phyloP scores from a whole-genome alignment of 2,113 vertebrate species.

The Syngnathus floridae region DNA sequence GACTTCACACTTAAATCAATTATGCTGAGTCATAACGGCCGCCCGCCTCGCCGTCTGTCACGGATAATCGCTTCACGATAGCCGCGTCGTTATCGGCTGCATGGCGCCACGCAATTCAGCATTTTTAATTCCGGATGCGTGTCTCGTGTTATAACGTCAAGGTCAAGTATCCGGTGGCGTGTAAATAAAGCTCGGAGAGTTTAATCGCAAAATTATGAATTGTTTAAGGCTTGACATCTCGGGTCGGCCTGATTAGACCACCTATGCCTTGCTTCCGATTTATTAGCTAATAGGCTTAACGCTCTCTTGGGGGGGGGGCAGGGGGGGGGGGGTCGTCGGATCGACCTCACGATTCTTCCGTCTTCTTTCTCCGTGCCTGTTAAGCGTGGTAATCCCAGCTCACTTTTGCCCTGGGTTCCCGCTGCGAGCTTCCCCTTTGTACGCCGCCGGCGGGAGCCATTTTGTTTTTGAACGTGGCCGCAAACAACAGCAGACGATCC shows the following conservation, averaged over 20 bases:
- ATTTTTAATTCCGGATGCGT: slow-evolving; percentile 11
- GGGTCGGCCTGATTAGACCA: slow-evolving; percentile 53
- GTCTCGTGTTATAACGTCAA: background rate
- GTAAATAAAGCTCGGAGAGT: background rate
- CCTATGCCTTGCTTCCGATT: slow-evolving; percentile 56
- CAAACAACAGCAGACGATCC: background rate
- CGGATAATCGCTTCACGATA: slow-evolving; percentile 36
- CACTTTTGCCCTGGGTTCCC: background rate
- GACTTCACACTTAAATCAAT: slow-evolving; percentile 23
- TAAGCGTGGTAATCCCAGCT: slow-evolving; percentile 14
- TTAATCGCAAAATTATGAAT: too few species aligned
- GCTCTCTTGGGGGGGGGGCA: slow-evolving; percentile 43
- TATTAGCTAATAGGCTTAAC: slow-evolving; percentile 63
- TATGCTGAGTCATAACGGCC: slow-evolving; percentile 24
- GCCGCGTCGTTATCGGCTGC: slow-evolving; percentile 12
- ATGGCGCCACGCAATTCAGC: slow-evolving; percentile 14
- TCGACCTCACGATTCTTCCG: slow-evolving; percentile 8
- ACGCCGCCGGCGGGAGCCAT: slow-evolving; percentile 1
- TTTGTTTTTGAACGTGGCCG: slow-evolving; percentile 6
- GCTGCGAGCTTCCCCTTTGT: background rate
- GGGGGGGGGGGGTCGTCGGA: background rate
- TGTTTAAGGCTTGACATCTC: slow-evolving; percentile 40
- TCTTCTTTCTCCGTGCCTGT: slow-evolving; percentile 11
- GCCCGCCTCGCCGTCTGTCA: slow-evolving; percentile 19
- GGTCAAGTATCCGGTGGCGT: background rate